Conservation (phyloP, 2,113 vertebrate genomes). For the Elachura formosa region DNA sequence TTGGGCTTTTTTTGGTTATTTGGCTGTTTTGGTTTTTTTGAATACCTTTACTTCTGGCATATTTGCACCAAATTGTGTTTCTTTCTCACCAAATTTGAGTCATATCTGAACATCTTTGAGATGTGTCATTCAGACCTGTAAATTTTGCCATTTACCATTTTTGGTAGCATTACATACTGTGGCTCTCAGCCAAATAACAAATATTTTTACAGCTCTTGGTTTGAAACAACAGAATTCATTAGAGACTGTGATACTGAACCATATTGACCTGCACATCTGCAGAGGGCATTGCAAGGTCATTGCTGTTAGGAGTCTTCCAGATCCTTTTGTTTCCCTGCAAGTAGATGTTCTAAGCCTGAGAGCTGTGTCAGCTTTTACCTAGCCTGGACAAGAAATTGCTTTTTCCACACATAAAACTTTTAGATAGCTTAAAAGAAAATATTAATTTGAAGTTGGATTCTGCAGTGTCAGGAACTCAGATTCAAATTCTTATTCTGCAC, state of each 20-base stretch:
- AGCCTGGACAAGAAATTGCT: not conserved
- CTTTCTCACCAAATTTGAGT: not conserved
- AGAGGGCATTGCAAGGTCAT: not conserved
- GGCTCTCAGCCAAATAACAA: not conserved
- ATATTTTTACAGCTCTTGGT: not conserved
- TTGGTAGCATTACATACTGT: not conserved
- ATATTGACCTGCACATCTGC: not conserved
- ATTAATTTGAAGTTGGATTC: not conserved
- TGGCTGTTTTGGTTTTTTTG: fast-evolving
- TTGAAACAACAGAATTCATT: not conserved
- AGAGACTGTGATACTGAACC: not conserved
- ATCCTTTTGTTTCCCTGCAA: not conserved
- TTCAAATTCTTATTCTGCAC: not conserved
- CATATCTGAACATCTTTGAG: not conserved
- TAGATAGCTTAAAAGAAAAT: not conserved
- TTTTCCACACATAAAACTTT: not conserved
- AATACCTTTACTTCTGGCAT: not conserved
- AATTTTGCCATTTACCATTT: not conserved
- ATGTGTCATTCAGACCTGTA: not conserved
- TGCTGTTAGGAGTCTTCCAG: not conserved
- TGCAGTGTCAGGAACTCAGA: not conserved
- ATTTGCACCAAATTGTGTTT: not conserved
- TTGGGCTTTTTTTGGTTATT: not conserved
- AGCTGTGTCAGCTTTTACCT: not conserved
- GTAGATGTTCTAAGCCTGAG: not conserved